These are phyloP conservation scores for Branchinecta sandiegonensis DNA, from an alignment of 2,888 invertebrate species.

Conservation along the genomic window DNA sequence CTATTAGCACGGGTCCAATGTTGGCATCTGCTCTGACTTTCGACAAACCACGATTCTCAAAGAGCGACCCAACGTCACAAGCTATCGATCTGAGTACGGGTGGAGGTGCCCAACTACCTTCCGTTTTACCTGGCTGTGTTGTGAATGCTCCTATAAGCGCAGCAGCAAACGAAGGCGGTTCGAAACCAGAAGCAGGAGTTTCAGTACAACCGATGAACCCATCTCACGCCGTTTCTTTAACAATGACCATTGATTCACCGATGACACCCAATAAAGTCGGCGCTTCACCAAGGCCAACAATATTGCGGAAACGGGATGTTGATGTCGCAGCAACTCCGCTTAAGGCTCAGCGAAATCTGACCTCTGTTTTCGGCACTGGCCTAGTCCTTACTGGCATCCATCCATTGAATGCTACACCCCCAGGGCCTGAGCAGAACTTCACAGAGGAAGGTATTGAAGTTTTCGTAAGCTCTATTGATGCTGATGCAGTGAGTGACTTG, in stretches of 20 bases:
- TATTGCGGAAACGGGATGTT: constrained; percentile 70
- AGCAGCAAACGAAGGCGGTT: too few species aligned
- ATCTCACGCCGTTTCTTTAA: constrained; percentile 1
- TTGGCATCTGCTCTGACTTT: neutral
- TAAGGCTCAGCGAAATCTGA: constrained; percentile 49
- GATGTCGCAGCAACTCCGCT: constrained; percentile 50
- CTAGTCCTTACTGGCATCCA: constrained; percentile 22
- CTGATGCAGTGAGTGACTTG: constrained; percentile 11
- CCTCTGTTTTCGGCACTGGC: constrained; percentile 33
- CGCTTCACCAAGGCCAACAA: constrained; percentile 60
- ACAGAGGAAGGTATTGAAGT: too few species aligned
- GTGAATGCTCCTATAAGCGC: neutral
- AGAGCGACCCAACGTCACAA: neutral
- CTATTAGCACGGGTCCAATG: neutral
- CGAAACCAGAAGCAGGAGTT: too few species aligned
- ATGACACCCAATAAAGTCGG: constrained; percentile 34
- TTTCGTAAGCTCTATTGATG: neutral
- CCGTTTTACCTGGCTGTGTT: constrained; percentile 7
- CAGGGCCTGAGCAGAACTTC: neutral
- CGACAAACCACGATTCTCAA: neutral
- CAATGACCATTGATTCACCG: constrained; percentile 7
- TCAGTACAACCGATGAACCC: too few species aligned
- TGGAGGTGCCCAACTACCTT: neutral
- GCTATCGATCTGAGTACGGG: neutral
- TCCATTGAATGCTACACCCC: constrained; percentile 15